Evolutionary conservation across 2,797 vertebrate genomes (phyloP), one percentile per base, ranked within the genome.

Genomic region (Myotis findleyi): DNA sequence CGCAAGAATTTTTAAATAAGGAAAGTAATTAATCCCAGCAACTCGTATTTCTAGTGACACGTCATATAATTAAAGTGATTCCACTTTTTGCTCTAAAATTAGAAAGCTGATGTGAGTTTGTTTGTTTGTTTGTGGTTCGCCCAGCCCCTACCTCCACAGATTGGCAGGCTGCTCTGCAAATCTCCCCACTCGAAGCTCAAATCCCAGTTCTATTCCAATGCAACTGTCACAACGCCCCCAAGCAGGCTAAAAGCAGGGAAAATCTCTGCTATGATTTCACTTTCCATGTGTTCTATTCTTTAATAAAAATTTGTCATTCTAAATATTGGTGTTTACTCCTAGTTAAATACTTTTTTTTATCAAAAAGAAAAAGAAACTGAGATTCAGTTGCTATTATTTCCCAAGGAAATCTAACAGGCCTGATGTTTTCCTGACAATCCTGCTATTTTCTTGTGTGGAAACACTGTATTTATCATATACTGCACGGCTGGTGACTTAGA

Each of bases 271-370:
- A 96, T 49, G 59, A 79, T 95, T 94, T 95, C 76, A 68, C 91
- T 97, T 96, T 91, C 95, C 92, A 95, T 95, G 97, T 96, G 96
- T 87, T 97, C 92, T 95, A 7, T 36, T 68, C n/a, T 68, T 97
- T 96, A 96, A 95, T 97, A 96, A 96, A 97, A 97, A 94, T 73
- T 92, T 96, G 95, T 95, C 96, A 95, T 97, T 96, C 96, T 95
- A 95, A 97, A 97, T 96, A 96, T 95, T 96, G 94, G 96, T 97
- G 87, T 97, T 97, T 97, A 97, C 88, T 93, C 72, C 68, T 87
- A 87, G 86, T 95, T 91, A 97, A 95, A 94, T 92, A 91, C 71
- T 95, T 89, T 95, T 90, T 96, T 96, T 77, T 20, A 93, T 94
- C 81, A 95, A 91, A 95, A 95, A 96, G 95, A 96, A 96, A 96